phyloP scores from a whole-genome alignment of 2,888 invertebrate species.

The Girardia tigrina region DNA sequence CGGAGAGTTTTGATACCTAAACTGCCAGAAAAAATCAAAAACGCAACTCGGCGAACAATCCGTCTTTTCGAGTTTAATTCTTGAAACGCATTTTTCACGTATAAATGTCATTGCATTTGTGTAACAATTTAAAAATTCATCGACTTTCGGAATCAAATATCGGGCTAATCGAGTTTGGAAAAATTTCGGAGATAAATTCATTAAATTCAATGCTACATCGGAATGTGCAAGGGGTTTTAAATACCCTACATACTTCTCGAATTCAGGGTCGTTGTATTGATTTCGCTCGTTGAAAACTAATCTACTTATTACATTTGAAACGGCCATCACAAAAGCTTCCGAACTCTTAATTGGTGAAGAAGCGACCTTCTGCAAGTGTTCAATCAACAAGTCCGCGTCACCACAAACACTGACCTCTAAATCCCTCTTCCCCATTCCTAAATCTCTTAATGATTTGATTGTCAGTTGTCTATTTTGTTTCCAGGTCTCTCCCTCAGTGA shows the following conservation, averaged over 20 bases:
- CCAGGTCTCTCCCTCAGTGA: constrained; percentile 25
- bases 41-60: background rate
- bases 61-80: background rate
- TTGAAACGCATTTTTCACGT: background rate
- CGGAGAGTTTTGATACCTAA: background rate
- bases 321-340: background rate
- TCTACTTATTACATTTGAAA: constrained; percentile 28
- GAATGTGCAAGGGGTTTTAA: background rate
- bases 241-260: background rate
- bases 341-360: background rate
- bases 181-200: background rate
- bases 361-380: background rate
- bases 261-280: background rate
- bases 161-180: background rate
- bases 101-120: background rate
- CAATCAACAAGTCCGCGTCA: constrained; percentile 15
- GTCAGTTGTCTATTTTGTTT: constrained; percentile 1
- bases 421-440: constrained; percentile 19
- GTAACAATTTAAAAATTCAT: background rate
- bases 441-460: background rate
- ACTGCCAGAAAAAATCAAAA: constrained; percentile 5
- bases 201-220: background rate
- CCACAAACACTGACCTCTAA: background rate
- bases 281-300: constrained; percentile 10
- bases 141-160: background rate